Conservation (phyloP, 2,888 invertebrate species). For the Artemia sp. region DNA sequence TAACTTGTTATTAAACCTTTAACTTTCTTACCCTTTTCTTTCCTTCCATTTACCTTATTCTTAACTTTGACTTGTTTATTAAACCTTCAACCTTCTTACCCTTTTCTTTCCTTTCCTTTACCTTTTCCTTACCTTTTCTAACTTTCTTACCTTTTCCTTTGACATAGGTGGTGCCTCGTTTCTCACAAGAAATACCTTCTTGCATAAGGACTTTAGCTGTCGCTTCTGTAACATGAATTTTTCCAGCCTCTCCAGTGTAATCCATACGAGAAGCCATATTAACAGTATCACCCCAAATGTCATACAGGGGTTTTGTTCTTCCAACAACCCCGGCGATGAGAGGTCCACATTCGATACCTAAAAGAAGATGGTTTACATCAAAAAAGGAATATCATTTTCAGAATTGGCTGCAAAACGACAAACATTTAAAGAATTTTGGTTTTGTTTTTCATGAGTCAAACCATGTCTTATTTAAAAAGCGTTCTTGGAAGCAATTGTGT, state of each 20-base stretch:
- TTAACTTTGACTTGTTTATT: too few relatives aligned
- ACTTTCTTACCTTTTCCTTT: slow-evolving; percentile 57
- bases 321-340: slow-evolving; percentile 72
- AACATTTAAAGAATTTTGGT: too few relatives aligned
- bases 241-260: slow-evolving; percentile 61
- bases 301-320: slow-evolving; percentile 39
- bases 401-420: too few relatives aligned
- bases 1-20: too few relatives aligned
- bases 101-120: slow-evolving; percentile 53
- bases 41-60: too few relatives aligned
- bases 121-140: too few relatives aligned
- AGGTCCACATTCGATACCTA: slow-evolving; percentile 74
- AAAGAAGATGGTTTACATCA: slow-evolving; percentile 17
- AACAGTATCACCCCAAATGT: slow-evolving; percentile 92
- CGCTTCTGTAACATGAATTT: slow-evolving; percentile 64
- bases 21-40: too few relatives aligned
- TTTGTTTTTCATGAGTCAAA: too few relatives aligned
- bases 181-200: slow-evolving; percentile 71
- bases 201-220: slow-evolving; percentile 65
- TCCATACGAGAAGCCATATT: slow-evolving; percentile 95
- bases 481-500: too few relatives aligned
- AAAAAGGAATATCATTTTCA: too few relatives aligned
- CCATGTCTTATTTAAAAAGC: too few relatives aligned
- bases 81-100: slow-evolving; percentile 30
- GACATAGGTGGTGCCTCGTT: slow-evolving; percentile 77